Evolutionary conservation across 2,113 vertebrate genomes (phyloP), one percentile per base, ranked within the genome.

Genomic region (Mohoua ochrocephala): DNA sequence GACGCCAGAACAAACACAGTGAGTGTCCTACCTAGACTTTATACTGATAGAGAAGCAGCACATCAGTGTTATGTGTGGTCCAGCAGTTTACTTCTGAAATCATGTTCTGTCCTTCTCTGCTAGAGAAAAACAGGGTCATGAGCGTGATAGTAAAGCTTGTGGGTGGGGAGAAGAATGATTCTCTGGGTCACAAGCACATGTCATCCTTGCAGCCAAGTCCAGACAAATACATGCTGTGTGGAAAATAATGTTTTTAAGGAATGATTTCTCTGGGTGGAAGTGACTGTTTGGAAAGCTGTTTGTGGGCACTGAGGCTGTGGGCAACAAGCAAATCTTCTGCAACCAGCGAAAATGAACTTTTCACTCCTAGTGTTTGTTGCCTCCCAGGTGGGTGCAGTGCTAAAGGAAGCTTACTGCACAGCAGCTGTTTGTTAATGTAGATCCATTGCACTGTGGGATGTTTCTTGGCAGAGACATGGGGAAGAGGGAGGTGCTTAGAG

Each of bases 1-100:
- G 98, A 98, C 17, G 98, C 98, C 80, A 98, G 98, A 91, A 98
- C 97, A 86, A 98, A 98, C 78, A 95, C 97, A n/a, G 98, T 98
- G 96, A 98, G 98, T 98, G 44, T 63, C 27, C 53, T 71, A 11
- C 39, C 35, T 85, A 44, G 31, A 37, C 44, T 86, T 70, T 4
- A 41, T 56, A 9, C 10, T 63, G 50, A 11, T 39, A 37, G 33
- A 67, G 64, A 87, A 67, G 39, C 42, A 91, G 15, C 41, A 37
- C 18, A n/a, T 90, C 23, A 20, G 24, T 74, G 49, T 64, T 78
- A 54, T 2, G 6, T 57, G 61, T 60, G 7, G 28, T 60, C 64
- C 49, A 89, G 56, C 52, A 71, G 13, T 54, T 96, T 37, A 59
- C 47, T 65, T 89, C 41, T 77, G 65, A 88, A 74, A 68, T 83